Evolutionary conservation across 2,888 invertebrate genomes (phyloP).

Genomic region (Acronicta leporina): DNA sequence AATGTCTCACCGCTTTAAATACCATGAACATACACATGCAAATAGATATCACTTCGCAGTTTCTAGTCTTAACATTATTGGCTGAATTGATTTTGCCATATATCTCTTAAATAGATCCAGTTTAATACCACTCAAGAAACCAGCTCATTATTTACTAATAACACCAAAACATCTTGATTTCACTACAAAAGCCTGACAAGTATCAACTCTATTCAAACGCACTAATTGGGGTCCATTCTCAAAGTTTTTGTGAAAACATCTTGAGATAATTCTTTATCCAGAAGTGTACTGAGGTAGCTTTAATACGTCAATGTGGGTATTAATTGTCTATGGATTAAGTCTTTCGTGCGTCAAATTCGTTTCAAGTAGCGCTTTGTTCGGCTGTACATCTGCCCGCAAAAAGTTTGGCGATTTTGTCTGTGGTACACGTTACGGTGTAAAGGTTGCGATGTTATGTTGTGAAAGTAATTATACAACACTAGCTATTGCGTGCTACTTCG

Average conservation of each 20-base stretch:
- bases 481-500: too few species aligned
- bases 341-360: constrained; percentile 80
- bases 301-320: constrained; percentile 54
- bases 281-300: constrained; percentile 47
- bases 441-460: not conserved
- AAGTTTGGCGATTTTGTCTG: constrained; percentile 21
- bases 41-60: too few species aligned
- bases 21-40: too few species aligned
- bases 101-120: not conserved
- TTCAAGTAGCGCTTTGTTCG: constrained; percentile 71
- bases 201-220: constrained; percentile 60
- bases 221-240: constrained; percentile 67
- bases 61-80: too few species aligned
- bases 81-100: too few species aligned
- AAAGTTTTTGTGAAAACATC: constrained; percentile 46
- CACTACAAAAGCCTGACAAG: constrained; percentile 53
- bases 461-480: too few species aligned
- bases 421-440: too few species aligned
- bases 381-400: constrained; percentile 58
- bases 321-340: constrained; percentile 55
- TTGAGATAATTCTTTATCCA: constrained; percentile 13
- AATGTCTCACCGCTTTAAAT: too few species aligned
- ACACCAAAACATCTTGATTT: constrained; percentile 52
- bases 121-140: constrained; percentile 17
- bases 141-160: constrained; percentile 46